A percentile compares a stretch with the other conserved stretches of the same genome.
These are phyloP conservation scores for Blera fallax DNA, from an alignment of 2,888 invertebrate species.

Conservation along the genomic window DNA sequence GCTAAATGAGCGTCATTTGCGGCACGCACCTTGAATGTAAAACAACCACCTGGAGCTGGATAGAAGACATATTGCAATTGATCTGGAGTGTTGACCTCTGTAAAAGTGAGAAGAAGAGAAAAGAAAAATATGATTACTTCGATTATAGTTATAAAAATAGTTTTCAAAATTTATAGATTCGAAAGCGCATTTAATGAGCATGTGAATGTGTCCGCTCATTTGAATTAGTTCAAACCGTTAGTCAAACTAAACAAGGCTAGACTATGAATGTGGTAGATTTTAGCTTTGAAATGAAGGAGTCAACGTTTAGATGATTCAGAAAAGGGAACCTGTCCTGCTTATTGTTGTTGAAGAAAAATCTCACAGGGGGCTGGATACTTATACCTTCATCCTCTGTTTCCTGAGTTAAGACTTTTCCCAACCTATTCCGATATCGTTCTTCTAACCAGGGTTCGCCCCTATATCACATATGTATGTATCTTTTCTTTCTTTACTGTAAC, in stretches of 20 bases:
- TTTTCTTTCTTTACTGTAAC: too few species aligned
- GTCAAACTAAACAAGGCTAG: background rate
- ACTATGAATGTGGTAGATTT: too few species aligned
- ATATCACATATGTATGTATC: too few species aligned
- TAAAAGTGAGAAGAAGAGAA: slow-evolving; percentile 77
- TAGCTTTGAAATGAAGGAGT: too few species aligned
- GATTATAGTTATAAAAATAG: slow-evolving; percentile 23
- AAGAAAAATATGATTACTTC: slow-evolving; percentile 43
- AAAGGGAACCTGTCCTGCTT: too few species aligned
- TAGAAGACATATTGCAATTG: slow-evolving; percentile 92
- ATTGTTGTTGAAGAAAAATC: too few species aligned
- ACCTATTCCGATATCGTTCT: too few species aligned
- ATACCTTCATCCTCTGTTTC: too few species aligned
- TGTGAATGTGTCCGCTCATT: background rate
- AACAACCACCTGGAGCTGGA: slow-evolving; percentile 86
- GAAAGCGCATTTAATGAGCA: background rate
- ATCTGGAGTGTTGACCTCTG: slow-evolving; percentile 91
- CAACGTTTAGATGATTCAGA: too few species aligned
- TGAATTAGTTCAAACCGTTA: background rate
- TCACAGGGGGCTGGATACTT: too few species aligned
- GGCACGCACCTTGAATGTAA: slow-evolving; percentile 90
- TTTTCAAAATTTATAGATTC: background rate
- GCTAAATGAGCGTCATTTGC: slow-evolving; percentile 93
- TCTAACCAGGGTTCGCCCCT: too few species aligned
- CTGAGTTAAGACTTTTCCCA: too few species aligned